phyloP scores from a whole-genome alignment of 2,888 invertebrate species.

The Helobdella robusta region DNA sequence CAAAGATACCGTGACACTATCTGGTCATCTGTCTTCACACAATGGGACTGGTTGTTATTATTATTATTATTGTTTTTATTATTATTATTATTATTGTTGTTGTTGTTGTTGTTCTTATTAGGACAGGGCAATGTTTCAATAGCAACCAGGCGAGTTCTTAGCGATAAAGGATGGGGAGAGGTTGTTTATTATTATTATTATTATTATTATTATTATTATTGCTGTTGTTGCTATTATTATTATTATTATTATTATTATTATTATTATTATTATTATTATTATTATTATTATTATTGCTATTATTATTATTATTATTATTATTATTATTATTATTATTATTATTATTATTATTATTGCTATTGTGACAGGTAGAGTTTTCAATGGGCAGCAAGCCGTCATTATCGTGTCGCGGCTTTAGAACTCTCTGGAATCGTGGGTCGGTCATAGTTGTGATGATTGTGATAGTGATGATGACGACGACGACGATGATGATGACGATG shows the following conservation, averaged over 20 bases:
- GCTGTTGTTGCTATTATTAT: not conserved
- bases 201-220: not conserved
- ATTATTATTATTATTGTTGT: no score
- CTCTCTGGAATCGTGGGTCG: slow-evolving; percentile 59
- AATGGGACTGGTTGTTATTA: slow-evolving; percentile 88
- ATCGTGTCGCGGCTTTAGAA: slow-evolving; percentile 69
- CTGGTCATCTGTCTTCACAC: slow-evolving; percentile 55
- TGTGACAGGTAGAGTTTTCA: slow-evolving; percentile 57
- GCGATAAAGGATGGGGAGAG: slow-evolving; percentile 79
- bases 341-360: not conserved
- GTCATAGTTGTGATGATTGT: slow-evolving; percentile 19
- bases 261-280: not conserved
- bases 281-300: not conserved
- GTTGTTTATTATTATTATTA: slow-evolving; percentile 43
- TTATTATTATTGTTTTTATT: no score
- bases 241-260: not conserved
- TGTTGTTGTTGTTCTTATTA: no score
- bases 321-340: not conserved
- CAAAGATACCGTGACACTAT: slow-evolving; percentile 72
- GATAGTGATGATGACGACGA: slow-evolving; percentile 4
- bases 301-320: not conserved
- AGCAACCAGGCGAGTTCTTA: slow-evolving; percentile 66
- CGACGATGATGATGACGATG: not conserved
- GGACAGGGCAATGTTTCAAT: slow-evolving; percentile 64
- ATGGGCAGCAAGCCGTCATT: slow-evolving; percentile 74